phyloP scores from a whole-genome alignment of 2,797 vertebrate species.

The Propithecus perrieri region DNA sequence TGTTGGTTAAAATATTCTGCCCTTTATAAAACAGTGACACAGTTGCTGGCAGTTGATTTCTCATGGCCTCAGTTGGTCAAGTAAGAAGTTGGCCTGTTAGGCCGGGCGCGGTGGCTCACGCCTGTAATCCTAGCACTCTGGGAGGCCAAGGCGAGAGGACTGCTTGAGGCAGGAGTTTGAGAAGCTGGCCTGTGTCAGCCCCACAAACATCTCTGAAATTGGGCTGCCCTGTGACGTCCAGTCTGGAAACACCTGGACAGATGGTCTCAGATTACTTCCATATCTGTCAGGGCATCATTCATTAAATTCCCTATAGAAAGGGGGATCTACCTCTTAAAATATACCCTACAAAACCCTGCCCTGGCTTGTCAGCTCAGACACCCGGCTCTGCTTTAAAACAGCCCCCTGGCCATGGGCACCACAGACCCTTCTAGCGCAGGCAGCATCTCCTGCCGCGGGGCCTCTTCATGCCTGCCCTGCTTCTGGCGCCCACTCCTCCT shows the following conservation, averaged over 20 bases:
- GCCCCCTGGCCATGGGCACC: accelerated
- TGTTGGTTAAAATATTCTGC: background rate
- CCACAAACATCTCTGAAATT: background rate
- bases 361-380: background rate
- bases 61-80: background rate
- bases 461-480: background rate
- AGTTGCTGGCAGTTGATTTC: background rate
- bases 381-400: background rate
- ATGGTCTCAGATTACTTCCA: background rate
- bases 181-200: background rate
- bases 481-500: background rate
- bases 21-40: background rate
- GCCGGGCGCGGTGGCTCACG: no score
- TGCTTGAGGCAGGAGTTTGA: no score
- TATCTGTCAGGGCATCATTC: background rate
- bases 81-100: background rate
- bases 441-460: background rate
- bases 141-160: no score
- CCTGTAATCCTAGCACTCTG: no score
- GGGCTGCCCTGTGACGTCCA: background rate
- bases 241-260: background rate
- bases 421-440: background rate
- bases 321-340: background rate
- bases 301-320: background rate
- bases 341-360: background rate